These are phyloP conservation scores for Apteryx mantelli DNA, from an alignment of 2,113 vertebrate genomes.

Conservation along the genomic window DNA sequence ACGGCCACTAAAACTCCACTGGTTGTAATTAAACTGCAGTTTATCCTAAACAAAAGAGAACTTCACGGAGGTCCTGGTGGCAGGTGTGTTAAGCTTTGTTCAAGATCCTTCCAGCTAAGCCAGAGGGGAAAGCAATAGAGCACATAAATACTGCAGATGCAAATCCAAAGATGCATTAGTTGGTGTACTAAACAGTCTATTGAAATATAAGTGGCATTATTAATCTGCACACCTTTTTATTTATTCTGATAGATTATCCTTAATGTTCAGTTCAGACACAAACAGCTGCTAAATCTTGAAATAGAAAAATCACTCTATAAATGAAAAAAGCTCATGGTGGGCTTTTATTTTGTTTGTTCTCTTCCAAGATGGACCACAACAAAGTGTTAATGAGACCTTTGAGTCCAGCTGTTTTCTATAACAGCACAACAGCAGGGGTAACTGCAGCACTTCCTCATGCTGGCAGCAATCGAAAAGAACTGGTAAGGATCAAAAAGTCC, in stretches of 20 bases:
- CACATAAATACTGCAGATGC: neutral
- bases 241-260: neutral
- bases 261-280: neutral
- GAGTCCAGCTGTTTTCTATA: neutral
- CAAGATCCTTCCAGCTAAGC: neutral
- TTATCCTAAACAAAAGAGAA: neutral
- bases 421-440: neutral
- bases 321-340: neutral
- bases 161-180: fast-evolving
- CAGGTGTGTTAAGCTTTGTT: neutral
- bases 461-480: neutral
- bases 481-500: neutral
- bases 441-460: neutral
- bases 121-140: neutral
- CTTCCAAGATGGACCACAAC: neutral
- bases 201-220: slow-evolving; percentile 11
- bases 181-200: neutral
- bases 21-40: neutral
- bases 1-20: neutral
- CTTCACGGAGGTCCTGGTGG: neutral
- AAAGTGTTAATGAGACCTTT: neutral
- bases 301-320: neutral
- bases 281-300: neutral
- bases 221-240: neutral
- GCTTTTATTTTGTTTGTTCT: neutral